phyloP scores from a whole-genome alignment of 2,113 vertebrate genomes.

The Hippocampus zosterae region DNA sequence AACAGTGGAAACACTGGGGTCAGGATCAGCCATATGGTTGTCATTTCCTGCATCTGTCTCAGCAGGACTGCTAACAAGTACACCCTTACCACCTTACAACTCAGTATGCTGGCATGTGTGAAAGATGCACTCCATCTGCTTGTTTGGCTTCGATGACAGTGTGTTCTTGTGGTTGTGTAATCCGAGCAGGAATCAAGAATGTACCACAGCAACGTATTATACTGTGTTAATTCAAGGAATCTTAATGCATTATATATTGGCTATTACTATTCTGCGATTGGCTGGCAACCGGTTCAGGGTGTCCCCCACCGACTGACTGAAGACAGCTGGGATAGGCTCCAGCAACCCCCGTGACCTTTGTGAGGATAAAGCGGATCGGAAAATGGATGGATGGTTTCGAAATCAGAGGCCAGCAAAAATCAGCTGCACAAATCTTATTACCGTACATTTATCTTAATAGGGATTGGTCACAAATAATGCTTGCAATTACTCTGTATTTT shows the following conservation, averaged over 20 bases:
- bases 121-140: neutral
- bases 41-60: conserved; percentile 20
- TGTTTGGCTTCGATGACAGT: conserved; percentile 1
- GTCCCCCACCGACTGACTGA: neutral
- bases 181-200: neutral
- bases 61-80: conserved; percentile 6
- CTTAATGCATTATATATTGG: neutral
- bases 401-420: too few species aligned
- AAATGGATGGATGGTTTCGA: too few species aligned
- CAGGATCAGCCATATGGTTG: conserved; percentile 1
- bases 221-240: neutral
- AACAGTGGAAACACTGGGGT: neutral
- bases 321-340: too few species aligned
- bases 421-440: too few species aligned
- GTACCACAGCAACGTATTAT: neutral
- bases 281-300: too few species aligned
- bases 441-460: too few species aligned
- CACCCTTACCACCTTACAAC: conserved; percentile 6
- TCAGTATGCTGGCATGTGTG: conserved; percentile 10
- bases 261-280: neutral
- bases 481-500: too few species aligned
- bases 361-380: too few species aligned
- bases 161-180: neutral
- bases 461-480: too few species aligned
- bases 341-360: too few species aligned